These are phyloP conservation scores for Hippoglossus hippoglossus DNA, from an alignment of 2,797 vertebrate species.

Conservation along the genomic window DNA sequence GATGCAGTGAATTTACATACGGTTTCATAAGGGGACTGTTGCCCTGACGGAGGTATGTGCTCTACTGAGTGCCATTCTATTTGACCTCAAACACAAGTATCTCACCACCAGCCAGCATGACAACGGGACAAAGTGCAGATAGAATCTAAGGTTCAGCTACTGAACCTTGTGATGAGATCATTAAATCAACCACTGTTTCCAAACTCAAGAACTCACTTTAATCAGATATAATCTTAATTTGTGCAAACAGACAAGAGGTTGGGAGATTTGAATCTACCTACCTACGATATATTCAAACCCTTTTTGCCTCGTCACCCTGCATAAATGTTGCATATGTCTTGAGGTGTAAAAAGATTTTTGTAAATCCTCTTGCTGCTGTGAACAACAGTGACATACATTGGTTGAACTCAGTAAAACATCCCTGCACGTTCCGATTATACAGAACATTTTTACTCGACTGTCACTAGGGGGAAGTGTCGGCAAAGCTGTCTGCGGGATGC, in stretches of 20 bases:
- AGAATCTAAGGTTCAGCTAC: not conserved
- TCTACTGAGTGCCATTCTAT: no score
- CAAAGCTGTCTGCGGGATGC: not conserved
- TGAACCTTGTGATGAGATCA: not conserved
- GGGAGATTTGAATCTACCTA: no score
- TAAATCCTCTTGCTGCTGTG: no score
- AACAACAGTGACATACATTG: constrained; percentile 7
- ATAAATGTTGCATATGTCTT: no score
- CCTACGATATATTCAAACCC: no score
- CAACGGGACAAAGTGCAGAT: not conserved
- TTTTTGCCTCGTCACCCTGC: no score
- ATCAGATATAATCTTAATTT: not conserved
- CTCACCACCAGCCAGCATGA: not conserved
- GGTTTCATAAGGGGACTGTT: no score
- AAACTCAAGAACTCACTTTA: not conserved
- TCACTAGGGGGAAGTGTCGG: constrained; percentile 55
- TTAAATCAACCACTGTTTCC: not conserved
- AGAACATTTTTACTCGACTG: not conserved
- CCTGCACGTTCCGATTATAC: not conserved
- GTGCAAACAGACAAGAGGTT: no score
- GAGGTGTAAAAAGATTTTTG: no score
- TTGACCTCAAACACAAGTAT: no score
- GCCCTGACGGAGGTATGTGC: no score
- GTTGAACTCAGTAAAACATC: not conserved
- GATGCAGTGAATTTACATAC: no score